Evolutionary conservation across 2,888 invertebrate genomes (phyloP).

Genomic region (Idaea biselata): DNA sequence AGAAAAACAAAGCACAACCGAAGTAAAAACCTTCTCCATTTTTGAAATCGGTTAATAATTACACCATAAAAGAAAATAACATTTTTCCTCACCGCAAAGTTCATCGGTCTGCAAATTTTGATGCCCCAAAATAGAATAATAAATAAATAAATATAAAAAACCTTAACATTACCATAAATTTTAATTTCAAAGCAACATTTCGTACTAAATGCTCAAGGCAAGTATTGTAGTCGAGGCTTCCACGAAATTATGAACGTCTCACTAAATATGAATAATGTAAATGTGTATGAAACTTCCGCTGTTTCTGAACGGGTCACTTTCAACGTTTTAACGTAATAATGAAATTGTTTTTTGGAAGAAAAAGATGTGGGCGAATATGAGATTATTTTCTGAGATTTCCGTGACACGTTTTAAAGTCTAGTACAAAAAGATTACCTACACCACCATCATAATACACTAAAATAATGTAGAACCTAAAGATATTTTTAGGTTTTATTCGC

Average conservation of each 20-base stretch:
- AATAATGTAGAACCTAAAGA: too few relatives aligned
- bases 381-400: too few relatives aligned
- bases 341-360: background rate
- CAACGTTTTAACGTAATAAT: constrained; percentile 5
- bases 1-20: too few relatives aligned
- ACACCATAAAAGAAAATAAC: background rate
- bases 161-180: background rate
- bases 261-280: constrained; percentile 26
- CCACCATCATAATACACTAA: too few relatives aligned
- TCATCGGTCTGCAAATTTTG: background rate
- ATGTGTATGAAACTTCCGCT: constrained; percentile 16
- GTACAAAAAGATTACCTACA: too few relatives aligned
- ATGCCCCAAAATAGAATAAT: background rate
- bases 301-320: constrained; percentile 11
- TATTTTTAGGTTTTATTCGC: too few relatives aligned
- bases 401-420: too few relatives aligned
- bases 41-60: background rate
- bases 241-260: constrained; percentile 26
- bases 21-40: background rate
- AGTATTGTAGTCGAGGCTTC: constrained; percentile 14
- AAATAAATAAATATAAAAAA: background rate
- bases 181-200: constrained; percentile 1
- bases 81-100: background rate
- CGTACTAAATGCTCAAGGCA: background rate
- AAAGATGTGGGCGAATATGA: background rate